Conservation (phyloP, 2,113 vertebrate genomes). For the Microcebus lehilahytsara region DNA sequence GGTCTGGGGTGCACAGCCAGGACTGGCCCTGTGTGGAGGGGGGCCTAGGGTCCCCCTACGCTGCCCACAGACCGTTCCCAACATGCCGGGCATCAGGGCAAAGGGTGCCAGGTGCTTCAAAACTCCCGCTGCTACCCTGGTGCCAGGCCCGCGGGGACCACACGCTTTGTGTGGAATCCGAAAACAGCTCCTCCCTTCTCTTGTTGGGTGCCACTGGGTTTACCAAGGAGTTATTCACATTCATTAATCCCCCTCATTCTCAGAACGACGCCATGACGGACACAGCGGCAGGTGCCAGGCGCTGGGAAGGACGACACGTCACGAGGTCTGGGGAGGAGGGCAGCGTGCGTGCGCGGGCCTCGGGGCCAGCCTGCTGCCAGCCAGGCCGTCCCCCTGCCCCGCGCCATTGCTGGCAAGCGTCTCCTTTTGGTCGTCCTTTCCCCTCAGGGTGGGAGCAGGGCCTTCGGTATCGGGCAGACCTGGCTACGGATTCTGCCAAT, state of each 20-base stretch:
- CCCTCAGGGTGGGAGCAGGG: not conserved
- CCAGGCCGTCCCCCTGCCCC: not conserved
- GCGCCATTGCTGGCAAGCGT: fast-evolving
- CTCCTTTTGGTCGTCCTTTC: not conserved
- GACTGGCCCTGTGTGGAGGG: too few species aligned
- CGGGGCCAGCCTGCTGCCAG: not conserved
- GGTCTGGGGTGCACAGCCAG: not conserved
- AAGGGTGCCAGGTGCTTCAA: fast-evolving
- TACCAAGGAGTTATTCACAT: not conserved
- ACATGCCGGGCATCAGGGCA: fast-evolving
- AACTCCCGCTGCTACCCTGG: not conserved
- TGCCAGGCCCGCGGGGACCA: not conserved
- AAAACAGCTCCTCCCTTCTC: not conserved
- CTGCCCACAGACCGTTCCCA: not conserved
- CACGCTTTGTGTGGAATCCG: not conserved
- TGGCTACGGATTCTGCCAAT: not conserved
- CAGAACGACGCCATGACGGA: not conserved
- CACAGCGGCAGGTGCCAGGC: not conserved
- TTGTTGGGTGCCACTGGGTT: not conserved
- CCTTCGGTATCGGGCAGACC: not conserved
- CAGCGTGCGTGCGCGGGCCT: fast-evolving
- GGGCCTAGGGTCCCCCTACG: not conserved
- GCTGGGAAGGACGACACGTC: not conserved
- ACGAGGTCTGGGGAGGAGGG: not conserved
- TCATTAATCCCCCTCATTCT: not conserved